These are phyloP conservation scores for Anarrhichthys ocellatus DNA, from an alignment of 2,113 vertebrate genomes.

Conservation along the genomic window DNA sequence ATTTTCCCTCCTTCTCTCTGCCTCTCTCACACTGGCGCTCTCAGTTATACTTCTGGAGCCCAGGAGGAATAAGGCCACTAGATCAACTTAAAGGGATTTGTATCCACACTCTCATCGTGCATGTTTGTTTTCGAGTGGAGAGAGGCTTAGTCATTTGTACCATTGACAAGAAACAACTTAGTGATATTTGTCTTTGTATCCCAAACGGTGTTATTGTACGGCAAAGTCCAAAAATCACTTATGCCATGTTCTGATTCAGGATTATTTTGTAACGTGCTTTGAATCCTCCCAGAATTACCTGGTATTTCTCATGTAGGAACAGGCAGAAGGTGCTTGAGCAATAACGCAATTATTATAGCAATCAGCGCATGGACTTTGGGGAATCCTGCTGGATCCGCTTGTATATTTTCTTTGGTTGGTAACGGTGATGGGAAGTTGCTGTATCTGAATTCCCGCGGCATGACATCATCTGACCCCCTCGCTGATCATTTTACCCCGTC, in stretches of 20 bases:
- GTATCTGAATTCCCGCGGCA: conserved; percentile 63
- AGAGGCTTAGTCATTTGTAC: not conserved
- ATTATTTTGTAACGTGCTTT: not conserved
- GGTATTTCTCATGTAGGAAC: conserved; percentile 1
- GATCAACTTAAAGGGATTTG: conserved; percentile 31
- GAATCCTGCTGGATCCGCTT: conserved; percentile 35
- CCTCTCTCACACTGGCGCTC: conserved; percentile 16
- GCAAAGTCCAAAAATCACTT: not conserved
- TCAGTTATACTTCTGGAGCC: conserved; percentile 35
- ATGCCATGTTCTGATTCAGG: not conserved
- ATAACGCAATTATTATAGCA: conserved; percentile 19
- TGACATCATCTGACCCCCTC: conserved; percentile 72
- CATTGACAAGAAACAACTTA: not conserved
- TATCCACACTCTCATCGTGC: not conserved
- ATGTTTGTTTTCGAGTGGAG: not conserved
- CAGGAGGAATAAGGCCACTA: conserved; percentile 48
- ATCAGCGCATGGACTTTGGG: conserved; percentile 20
- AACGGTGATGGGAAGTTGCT: conserved; percentile 13
- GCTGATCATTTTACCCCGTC: conserved; percentile 62
- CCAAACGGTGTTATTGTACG: not conserved
- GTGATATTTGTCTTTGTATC: not conserved
- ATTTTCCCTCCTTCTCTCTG: conserved; percentile 43
- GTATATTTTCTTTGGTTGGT: conserved; percentile 45
- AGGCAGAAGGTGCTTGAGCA: conserved; percentile 20
- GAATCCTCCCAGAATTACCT: not conserved